These are phyloP conservation scores for Catharus ustulatus DNA, from an alignment of 2,797 vertebrate species.

Conservation along the genomic window DNA sequence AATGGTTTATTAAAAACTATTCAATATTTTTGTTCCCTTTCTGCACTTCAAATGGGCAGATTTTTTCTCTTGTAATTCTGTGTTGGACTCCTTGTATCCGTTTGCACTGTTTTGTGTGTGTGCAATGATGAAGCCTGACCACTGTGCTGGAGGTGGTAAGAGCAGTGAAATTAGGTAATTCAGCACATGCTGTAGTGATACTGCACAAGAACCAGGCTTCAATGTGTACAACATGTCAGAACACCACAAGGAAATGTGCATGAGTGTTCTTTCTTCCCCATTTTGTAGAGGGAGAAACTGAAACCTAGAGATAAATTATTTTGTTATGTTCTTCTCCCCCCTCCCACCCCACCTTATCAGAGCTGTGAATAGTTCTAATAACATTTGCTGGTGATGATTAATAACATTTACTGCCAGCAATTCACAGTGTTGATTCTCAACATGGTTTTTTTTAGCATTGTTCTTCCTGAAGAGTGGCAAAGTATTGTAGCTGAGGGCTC, in stretches of 20 bases:
- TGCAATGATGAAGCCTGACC: not conserved
- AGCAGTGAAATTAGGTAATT: not conserved
- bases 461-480: not conserved
- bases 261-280: not conserved
- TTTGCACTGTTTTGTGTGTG: not conserved
- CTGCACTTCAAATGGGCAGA: slow-evolving; percentile 5
- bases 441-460: not conserved
- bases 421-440: not conserved
- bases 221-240: not conserved
- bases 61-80: slow-evolving; percentile 24
- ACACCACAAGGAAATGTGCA: not conserved
- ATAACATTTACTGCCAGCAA: not conserved
- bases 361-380: not conserved
- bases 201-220: not conserved
- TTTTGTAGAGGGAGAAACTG: not conserved
- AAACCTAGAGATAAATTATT: not conserved
- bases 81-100: not conserved
- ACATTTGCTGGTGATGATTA: not conserved
- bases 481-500: not conserved
- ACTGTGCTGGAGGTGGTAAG: not conserved
- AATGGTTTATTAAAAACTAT: slow-evolving; percentile 61
- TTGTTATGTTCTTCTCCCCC: not conserved
- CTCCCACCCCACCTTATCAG: not conserved
- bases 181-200: not conserved
- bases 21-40: slow-evolving; percentile 42